Evolutionary conservation across 2,797 vertebrate genomes (phyloP), one percentile per base, ranked within the genome.

Genomic region (Cyclopterus lumpus): DNA sequence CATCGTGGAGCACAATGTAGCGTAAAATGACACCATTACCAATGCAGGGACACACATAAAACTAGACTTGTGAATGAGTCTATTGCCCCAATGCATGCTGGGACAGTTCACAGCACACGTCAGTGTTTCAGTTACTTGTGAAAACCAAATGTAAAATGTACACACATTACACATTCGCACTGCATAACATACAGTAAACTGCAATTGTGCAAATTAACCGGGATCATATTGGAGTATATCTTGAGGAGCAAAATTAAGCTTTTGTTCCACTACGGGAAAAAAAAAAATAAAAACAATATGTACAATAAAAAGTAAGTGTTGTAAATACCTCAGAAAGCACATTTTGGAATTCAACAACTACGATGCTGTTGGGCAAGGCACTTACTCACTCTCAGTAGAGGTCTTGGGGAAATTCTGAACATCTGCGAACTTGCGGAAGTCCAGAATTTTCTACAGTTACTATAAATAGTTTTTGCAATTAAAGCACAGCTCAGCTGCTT

Each of bases 341-440:
- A 8, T 48, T 48, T 65, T 53, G 59, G 20, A 38, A 61, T 57
- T 70, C 30, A 66, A 58, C 38, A 49, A 55, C 61, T 15, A n/a
- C 61, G 10, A 61, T 44, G 57, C n/a, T 62, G 12, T 20, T 51
- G 42, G 57, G 32, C 67, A 77, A 77, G 60, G 74, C 74, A 76
- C 67, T 70, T 34, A 10, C 5, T 40, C 12, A 48, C 38, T 70
- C 24, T 44, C 32, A 49, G 26, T 42, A n/a, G 32, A 61, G 11
- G 20, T 65, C 38, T 63, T 14, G 9, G 49, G 49, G n/a, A 30
- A 10, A 12, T 61, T 22, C 32, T 59, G 14, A 46, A 61, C 69
- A 24, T 20, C 12, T 61, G 22, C 32, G 34, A 67, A 30, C 48
- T 22, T 22, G n/a, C 7, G 1, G 11, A 24, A 55, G 28, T 44